Evolutionary conservation across 1,140 invertebrate species (phyloP).

Genomic region (Polypedilum pembai): DNA sequence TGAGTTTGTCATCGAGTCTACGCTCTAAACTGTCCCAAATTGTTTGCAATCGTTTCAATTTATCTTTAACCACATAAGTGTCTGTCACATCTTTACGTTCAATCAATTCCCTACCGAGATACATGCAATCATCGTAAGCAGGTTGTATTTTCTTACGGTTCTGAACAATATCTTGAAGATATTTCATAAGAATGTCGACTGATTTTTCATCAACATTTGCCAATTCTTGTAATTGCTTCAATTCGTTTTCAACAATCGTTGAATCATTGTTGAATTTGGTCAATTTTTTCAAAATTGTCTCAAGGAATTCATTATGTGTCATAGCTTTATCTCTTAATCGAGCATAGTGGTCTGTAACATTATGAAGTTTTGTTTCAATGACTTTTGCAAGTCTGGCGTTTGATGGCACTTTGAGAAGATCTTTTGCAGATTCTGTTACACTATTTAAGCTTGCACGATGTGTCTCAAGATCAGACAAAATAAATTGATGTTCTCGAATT

Average conservation of each 20-base stretch:
- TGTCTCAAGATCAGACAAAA: constrained; percentile 75
- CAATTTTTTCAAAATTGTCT: constrained; percentile 69
- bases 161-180: constrained; percentile 52
- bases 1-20: constrained; percentile 72
- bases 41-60: constrained; percentile 76
- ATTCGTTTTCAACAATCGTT: constrained; percentile 61
- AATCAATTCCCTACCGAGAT: constrained; percentile 74
- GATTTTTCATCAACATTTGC: constrained; percentile 65
- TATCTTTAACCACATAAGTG: constrained; percentile 70
- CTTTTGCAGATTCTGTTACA: constrained; percentile 66
- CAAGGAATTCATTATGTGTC: constrained; percentile 69
- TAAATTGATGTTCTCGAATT: constrained; percentile 67
- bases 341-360: constrained; percentile 75
- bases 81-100: constrained; percentile 85
- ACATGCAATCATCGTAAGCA: constrained; percentile 68
- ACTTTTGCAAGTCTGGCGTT: constrained; percentile 82
- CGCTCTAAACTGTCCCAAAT: constrained; percentile 79
- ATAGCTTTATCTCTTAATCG: constrained; percentile 71
- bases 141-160: constrained; percentile 43
- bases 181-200: constrained; percentile 58
- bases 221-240: constrained; percentile 62
- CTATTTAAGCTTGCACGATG: constrained; percentile 77
- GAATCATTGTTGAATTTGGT: constrained; percentile 62
- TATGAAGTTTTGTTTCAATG: constrained; percentile 77
- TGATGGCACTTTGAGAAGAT: constrained; percentile 70